Evolutionary conservation across 2,113 vertebrate genomes (phyloP), one percentile per base, ranked within the genome.

Genomic region (Sander lucioperca): DNA sequence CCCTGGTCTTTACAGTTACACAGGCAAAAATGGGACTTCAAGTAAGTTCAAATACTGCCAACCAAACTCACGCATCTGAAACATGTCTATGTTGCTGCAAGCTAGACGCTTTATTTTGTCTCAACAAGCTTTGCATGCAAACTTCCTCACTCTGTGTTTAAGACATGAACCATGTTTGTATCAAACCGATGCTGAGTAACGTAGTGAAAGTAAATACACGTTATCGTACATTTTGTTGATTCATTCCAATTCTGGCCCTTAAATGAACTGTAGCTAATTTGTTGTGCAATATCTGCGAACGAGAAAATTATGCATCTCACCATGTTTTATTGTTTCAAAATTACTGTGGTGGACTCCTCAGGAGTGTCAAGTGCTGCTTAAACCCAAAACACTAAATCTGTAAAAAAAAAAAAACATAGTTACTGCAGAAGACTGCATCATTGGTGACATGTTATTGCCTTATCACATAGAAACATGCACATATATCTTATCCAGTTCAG

Each of bases 301-400:
- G 25, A 19, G 45, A 58, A 36, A 33, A 51, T 74, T 12, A 62
- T 18, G 57, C 43, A 10, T 61, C 43, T 33, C 25, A 33, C 14
- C 43, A 61, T 50, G 23, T 61, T 61, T 74, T 23, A 54, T 39
- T 39, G 30, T 54, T 69, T 50, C 11, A 19, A 21, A 78, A 78
- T 59, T 3, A 68, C 19, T 48, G 15, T 7, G 36, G 10, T 58
- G 54, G 53, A 63, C 33, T 43, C 33, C 21, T 50, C 30, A 5
- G 50, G 50, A n/a, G 30, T 18, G 45, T 7, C 27, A 18, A 16
- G 12, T 16, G 47, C 9, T 19, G 18, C 1, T 5, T 51, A 54
- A 19, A n/a, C 30, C 19, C 2, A 30, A 51, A 50, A 50, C 23
- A 67, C 21, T 1, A 21, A 50, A 36, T 69, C 67, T 39, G 30